A percentile compares a stretch with the other conserved stretches of the same genome.
Evolutionary conservation across 2,113 vertebrate species (phyloP).

Genomic region (Cricetomys ansorgei): DNA sequence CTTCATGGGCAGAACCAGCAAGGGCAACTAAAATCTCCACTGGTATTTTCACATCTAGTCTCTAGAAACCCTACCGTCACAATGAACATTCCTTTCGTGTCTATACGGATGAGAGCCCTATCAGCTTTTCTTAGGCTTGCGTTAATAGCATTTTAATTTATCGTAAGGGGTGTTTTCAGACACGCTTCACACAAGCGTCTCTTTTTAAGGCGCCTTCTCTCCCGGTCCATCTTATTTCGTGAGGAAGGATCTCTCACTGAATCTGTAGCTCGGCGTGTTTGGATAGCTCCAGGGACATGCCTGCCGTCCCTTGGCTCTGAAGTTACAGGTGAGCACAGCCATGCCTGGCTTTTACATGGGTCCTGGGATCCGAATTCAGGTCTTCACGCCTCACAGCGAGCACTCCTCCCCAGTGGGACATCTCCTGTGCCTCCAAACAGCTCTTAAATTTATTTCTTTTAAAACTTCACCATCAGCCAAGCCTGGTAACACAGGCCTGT

Average conservation of each 20-base stretch:
- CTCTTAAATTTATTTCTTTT: background rate
- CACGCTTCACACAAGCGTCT: background rate
- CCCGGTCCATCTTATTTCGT: background rate
- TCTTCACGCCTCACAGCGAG: background rate
- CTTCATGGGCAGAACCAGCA: background rate
- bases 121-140: background rate
- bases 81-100: background rate
- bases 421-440: too few relatives aligned
- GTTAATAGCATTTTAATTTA: background rate
- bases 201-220: background rate
- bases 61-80: background rate
- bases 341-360: background rate
- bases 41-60: background rate
- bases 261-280: too few relatives aligned
- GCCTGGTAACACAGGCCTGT: background rate
- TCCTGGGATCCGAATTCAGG: background rate
- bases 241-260: too few relatives aligned
- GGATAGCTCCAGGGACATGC: too few relatives aligned
- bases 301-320: background rate
- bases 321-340: too few relatives aligned
- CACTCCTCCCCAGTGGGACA: background rate
- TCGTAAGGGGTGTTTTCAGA: slow-evolving; percentile 26
- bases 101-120: background rate
- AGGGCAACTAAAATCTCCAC: background rate
- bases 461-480: background rate